phyloP scores from a whole-genome alignment of 2,888 invertebrate genomes.

The Marronus borbonicus region DNA sequence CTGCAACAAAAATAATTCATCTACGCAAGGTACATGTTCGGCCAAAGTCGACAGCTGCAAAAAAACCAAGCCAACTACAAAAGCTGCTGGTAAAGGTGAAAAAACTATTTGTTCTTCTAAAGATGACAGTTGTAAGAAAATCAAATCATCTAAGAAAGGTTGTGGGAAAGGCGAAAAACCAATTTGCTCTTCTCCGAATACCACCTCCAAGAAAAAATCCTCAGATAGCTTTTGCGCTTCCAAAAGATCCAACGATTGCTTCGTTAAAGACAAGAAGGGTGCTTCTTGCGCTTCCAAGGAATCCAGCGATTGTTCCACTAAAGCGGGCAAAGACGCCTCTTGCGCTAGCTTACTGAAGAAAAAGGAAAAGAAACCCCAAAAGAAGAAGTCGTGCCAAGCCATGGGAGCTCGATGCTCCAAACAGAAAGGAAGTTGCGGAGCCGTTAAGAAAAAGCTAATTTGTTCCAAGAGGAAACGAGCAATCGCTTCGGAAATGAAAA shows the following conservation, averaged over 20 bases:
- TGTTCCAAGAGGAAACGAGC: not conserved
- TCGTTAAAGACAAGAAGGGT: not conserved
- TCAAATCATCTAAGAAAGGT: not conserved
- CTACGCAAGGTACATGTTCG: too few species aligned
- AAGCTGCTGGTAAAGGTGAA: not conserved
- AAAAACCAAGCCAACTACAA: not conserved
- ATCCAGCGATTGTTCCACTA: not conserved
- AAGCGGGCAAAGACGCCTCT: not conserved
- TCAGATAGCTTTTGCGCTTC: not conserved
- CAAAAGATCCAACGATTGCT: not conserved
- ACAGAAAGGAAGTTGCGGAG: not conserved
- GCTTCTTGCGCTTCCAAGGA: not conserved
- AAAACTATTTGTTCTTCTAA: not conserved
- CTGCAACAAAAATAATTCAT: not conserved
- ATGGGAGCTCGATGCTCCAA: not conserved
- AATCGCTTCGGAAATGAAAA: not conserved
- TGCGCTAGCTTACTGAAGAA: not conserved
- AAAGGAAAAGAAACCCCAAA: not conserved
- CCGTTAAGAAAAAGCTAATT: conserved; percentile 1
- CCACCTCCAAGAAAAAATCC: conserved; percentile 26
- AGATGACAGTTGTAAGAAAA: conserved; percentile 1
- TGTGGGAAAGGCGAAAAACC: not conserved
- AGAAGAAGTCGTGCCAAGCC: not conserved
- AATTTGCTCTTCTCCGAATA: not conserved
- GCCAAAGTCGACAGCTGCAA: not conserved